These are phyloP conservation scores for Drosophila quinaria DNA, from an alignment of 2,888 invertebrate genomes.

Conservation along the genomic window DNA sequence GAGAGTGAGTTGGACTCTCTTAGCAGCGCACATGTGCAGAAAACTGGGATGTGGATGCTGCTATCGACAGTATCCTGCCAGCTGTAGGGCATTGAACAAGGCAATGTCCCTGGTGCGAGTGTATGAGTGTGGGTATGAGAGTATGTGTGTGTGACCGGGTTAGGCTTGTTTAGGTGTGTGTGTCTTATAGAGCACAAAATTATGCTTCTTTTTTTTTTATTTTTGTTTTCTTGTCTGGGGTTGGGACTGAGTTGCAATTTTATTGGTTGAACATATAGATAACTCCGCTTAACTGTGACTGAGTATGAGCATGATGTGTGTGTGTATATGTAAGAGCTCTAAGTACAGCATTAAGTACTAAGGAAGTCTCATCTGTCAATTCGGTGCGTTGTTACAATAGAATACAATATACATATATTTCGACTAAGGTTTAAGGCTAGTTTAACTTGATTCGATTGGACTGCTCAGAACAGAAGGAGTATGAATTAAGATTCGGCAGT, in stretches of 20 bases:
- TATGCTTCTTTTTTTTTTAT: constrained; percentile 19
- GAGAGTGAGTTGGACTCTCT: constrained; percentile 16
- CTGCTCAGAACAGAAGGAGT: constrained; percentile 84
- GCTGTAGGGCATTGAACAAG: constrained; percentile 35
- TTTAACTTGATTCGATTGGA: constrained; percentile 43
- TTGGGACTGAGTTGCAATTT: constrained; percentile 35
- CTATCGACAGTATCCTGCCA: constrained; percentile 18
- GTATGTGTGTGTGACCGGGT: constrained; percentile 61
- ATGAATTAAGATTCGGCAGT: constrained; percentile 85
- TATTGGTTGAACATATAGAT: constrained; percentile 10
- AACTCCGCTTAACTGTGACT: constrained; percentile 1
- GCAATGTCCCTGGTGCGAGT: constrained; percentile 26
- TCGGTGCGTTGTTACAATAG: constrained; percentile 14
- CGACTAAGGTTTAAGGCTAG: constrained; percentile 29
- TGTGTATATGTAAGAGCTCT: constrained; percentile 30
- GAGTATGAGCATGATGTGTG: constrained; percentile 21
- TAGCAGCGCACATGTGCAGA: constrained; percentile 51
- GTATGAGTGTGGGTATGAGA: constrained; percentile 18
- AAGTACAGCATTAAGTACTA: constrained; percentile 40
- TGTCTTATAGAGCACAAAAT: constrained; percentile 64
- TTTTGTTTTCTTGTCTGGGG: constrained; percentile 24
- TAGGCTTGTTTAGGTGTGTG: constrained; percentile 56
- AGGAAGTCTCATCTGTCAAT: constrained; percentile 19
- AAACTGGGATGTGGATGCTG: constrained; percentile 53
- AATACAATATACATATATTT: constrained; percentile 8